Evolutionary conservation across 2,888 invertebrate genomes (phyloP).

Genomic region (Dicycla oo): DNA sequence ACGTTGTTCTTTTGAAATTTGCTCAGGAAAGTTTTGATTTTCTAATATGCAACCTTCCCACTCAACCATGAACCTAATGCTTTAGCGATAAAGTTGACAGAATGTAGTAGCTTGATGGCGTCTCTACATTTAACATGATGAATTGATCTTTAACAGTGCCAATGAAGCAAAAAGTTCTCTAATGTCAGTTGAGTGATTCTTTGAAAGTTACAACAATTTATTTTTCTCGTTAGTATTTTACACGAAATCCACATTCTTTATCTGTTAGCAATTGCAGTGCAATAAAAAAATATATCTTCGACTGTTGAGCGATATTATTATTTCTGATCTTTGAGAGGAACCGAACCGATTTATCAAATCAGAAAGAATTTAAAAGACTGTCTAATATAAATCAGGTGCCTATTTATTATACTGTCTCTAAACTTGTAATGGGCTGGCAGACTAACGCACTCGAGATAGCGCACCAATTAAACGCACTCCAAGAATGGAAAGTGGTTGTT

Average conservation of each 20-base stretch:
- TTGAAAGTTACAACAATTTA: conserved; percentile 23
- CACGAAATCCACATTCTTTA: neutral
- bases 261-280: neutral
- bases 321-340: neutral
- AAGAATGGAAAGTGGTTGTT: conserved; percentile 79
- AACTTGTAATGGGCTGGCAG: conserved; percentile 50
- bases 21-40: too few species aligned
- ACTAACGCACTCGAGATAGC: conserved; percentile 65
- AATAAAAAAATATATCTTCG: neutral
- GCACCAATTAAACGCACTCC: conserved; percentile 83
- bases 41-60: too few species aligned
- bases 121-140: conserved; percentile 34
- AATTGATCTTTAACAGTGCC: conserved; percentile 31
- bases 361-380: conserved; percentile 25
- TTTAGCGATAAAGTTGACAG: too few species aligned
- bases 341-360: neutral
- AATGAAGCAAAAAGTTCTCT: conserved; percentile 41
- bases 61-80: too few species aligned
- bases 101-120: too few species aligned
- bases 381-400: conserved; percentile 32
- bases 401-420: conserved; percentile 47
- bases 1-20: too few species aligned
- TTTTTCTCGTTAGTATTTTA: conserved; percentile 17
- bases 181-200: conserved; percentile 19
- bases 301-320: neutral